These are phyloP conservation scores for Rhabditoides inermis DNA, from an alignment of 2,888 invertebrate genomes.

Conservation along the genomic window DNA sequence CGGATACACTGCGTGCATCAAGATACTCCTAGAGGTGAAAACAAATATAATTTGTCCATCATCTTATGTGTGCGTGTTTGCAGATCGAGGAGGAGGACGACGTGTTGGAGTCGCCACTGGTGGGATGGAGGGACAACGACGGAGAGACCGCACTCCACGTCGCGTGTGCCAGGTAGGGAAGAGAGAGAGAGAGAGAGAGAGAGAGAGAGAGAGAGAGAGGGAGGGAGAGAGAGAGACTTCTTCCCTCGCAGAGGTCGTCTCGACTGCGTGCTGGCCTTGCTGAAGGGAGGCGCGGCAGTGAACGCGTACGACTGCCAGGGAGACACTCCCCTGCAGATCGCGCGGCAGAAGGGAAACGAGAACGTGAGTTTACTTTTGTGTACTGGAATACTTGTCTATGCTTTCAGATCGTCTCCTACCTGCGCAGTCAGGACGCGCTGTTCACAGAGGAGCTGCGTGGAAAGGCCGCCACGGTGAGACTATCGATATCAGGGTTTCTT, in stretches of 20 bases:
- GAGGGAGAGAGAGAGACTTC: neutral
- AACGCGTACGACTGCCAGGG: slow-evolving; percentile 21
- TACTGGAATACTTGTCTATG: neutral
- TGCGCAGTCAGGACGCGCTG: slow-evolving; percentile 13
- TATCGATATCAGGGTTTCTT: no score
- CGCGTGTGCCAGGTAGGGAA: slow-evolving; percentile 1
- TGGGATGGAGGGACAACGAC: slow-evolving; percentile 23
- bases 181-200: no score
- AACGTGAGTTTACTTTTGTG: slow-evolving; percentile 1
- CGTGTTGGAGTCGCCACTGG: slow-evolving; percentile 16
- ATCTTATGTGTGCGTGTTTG: neutral
- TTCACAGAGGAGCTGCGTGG: slow-evolving; percentile 7
- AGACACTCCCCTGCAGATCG: slow-evolving; percentile 30
- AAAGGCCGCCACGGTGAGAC: slow-evolving; percentile 8
- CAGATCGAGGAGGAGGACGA: slow-evolving; percentile 33
- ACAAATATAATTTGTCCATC: neutral
- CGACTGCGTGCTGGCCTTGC: slow-evolving; percentile 21
- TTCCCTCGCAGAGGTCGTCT: neutral
- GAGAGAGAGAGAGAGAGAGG: no score
- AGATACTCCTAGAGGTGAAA: slow-evolving; percentile 25
- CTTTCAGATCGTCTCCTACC: slow-evolving; percentile 14
- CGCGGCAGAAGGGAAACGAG: no score
- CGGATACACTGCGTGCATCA: slow-evolving; percentile 39
- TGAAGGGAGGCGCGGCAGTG: slow-evolving; percentile 25
- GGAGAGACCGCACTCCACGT: slow-evolving; percentile 34